Evolutionary conservation across 2,888 invertebrate genomes (phyloP).

Genomic region (Agrilus mali): DNA sequence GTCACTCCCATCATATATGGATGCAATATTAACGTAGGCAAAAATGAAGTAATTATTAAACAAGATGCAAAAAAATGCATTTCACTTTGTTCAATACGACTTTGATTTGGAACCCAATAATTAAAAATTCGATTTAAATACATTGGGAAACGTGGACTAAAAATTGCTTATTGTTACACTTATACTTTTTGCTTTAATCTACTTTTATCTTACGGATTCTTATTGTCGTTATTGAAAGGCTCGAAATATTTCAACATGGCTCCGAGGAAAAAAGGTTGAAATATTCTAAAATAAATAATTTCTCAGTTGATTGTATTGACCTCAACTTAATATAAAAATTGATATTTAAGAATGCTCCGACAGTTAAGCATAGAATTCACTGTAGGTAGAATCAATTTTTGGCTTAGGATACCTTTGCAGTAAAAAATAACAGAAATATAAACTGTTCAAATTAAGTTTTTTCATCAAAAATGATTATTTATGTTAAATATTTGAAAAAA

Average conservation of each 20-base stretch:
- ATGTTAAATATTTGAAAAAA: too few species aligned
- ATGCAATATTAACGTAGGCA: conserved; percentile 54
- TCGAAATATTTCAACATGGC: conserved; percentile 41
- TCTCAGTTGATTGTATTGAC: too few species aligned
- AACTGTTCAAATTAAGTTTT: too few species aligned
- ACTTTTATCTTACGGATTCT: conserved; percentile 17
- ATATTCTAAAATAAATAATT: conserved; percentile 30
- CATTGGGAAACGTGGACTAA: conserved; percentile 26
- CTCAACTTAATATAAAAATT: too few species aligned
- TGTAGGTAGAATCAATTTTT: too few species aligned
- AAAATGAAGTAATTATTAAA: conserved; percentile 41
- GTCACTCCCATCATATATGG: conserved; percentile 55
- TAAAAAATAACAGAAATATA: too few species aligned
- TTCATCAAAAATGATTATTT: too few species aligned
- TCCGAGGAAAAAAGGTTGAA: conserved; percentile 42
- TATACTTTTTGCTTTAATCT: neutral
- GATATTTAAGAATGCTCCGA: too few species aligned
- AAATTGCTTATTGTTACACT: neutral
- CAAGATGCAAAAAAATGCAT: conserved; percentile 46
- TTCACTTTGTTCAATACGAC: conserved; percentile 28
- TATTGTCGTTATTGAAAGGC: conserved; percentile 26
- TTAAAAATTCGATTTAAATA: conserved; percentile 24
- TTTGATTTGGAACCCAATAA: conserved; percentile 27
- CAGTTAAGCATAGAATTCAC: too few species aligned
- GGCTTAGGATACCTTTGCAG: too few species aligned